Percentiles rank a stretch among this genome's conserved stretches.
phyloP scores from a whole-genome alignment of 2,888 invertebrate species.

The Ochropleura leucogaster region DNA sequence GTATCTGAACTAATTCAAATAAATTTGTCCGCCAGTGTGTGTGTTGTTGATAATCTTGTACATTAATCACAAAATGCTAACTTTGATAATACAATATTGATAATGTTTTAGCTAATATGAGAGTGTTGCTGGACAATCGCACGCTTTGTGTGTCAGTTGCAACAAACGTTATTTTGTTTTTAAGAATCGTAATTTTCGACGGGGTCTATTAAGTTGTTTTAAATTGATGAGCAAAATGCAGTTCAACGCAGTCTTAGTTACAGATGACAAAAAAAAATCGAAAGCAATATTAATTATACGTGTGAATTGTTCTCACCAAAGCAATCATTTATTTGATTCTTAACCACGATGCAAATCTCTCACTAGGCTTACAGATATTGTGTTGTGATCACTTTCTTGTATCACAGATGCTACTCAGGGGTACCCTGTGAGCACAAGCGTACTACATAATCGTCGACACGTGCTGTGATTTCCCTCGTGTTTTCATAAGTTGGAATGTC shows the following conservation, averaged over 20 bases:
- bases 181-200: conserved; percentile 34
- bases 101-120: conserved; percentile 59
- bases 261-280: conserved; percentile 81
- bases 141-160: conserved; percentile 69
- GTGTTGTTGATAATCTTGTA: conserved; percentile 58
- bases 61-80: conserved; percentile 58
- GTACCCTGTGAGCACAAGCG: conserved; percentile 87
- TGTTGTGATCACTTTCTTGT: conserved; percentile 89
- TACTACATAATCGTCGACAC: conserved; percentile 85
- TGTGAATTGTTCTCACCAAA: conserved; percentile 81
- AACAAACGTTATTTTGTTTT: conserved; percentile 58
- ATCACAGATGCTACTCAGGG: conserved; percentile 89
- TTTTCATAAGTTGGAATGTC: conserved; percentile 91
- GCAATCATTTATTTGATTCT: conserved; percentile 81
- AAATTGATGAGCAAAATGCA: conserved; percentile 31
- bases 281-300: conserved; percentile 59
- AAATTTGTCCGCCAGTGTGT: conserved; percentile 41
- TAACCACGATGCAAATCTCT: conserved; percentile 84
- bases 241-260: conserved; percentile 53
- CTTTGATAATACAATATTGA: conserved; percentile 58
- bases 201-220: conserved; percentile 12
- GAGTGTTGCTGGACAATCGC: conserved; percentile 65
- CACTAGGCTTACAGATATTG: conserved; percentile 88
- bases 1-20: conserved; percentile 89
- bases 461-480: conserved; percentile 87